Base-by-base conservation (phyloP, 2,888 invertebrate genomes). In the Artemia sp. region DNA sequence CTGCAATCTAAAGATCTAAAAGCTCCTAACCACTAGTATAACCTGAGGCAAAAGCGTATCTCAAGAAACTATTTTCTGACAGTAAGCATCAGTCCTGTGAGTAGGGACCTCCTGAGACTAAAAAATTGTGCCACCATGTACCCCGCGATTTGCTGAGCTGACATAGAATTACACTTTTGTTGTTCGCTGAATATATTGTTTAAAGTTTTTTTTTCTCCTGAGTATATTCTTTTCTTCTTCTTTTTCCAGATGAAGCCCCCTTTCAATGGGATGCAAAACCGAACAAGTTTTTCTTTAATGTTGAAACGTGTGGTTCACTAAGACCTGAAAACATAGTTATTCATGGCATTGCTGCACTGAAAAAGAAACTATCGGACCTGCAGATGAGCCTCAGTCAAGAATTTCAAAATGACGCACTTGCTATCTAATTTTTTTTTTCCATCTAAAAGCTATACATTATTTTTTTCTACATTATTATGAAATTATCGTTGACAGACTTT, bases 271-370 rank as follows among this genome's bases (percentile, higher is more conserved):
- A 90, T 78, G 89, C 90, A 2, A 95, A 92, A 77, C 95, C 98
- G 2, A 93, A 94, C 78, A 97, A 96, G 79, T 98, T 92, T 79
- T 99, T 85, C 79, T 93, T 88, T 77, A 96, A 95, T 79, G 94
- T 98, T 0, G 98, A 99, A 79, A 90, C 95, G 2, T 86, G 91
- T 12, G 98, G 98, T 4, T 87, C 95, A 0, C 80, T 99, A 7
- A 89, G 89, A 76, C 96, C 98, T 0, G 95, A 97, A 79, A 96
- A 92, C 77, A 96, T 98, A 75, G 93, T 99, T 0, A 84, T 91
- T 74, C 92, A 93, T 86, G 96, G 95, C 1, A 89, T 97, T 51
- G 86, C 89, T 52, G 88, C 90, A 70, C 81, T 98, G 64, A 97
- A 95, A 80, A 92, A 92, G 77, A 98, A 98, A 81, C 82, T 98